Percentiles rank a stretch among this genome's conserved stretches.
Evolutionary conservation across 2,113 vertebrate species (phyloP).

Genomic region (Syngnathoides biaculeatus): DNA sequence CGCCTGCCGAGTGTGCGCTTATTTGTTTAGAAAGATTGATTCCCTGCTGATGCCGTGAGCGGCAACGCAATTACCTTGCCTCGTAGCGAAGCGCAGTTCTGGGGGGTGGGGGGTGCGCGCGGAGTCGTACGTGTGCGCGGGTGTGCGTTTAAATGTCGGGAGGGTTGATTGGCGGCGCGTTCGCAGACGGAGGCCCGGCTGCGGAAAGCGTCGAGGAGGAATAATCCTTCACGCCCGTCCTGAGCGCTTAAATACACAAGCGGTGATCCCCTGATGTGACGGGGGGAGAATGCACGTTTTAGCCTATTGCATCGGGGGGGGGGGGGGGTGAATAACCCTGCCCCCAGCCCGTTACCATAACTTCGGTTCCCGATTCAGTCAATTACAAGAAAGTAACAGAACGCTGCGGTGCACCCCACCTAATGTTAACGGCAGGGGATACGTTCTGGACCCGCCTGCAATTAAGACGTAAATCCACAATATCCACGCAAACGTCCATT

Average conservation of each 20-base stretch:
- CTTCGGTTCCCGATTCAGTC: background rate
- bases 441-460: no score
- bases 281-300: background rate
- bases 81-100: conserved; percentile 40
- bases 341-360: background rate
- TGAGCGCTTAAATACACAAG: conserved; percentile 57
- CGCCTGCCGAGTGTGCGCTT: conserved; percentile 43
- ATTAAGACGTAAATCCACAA: no score
- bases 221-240: conserved; percentile 66
- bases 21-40: conserved; percentile 73
- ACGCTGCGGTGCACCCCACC: background rate
- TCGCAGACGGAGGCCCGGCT: conserved; percentile 58
- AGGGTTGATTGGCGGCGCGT: conserved; percentile 55
- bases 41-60: conserved; percentile 69
- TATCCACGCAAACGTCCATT: no score
- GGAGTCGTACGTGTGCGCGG: conserved; percentile 25
- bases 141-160: conserved; percentile 31
- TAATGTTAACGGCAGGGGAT: background rate
- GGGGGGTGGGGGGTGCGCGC: conserved; percentile 21
- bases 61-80: conserved; percentile 66
- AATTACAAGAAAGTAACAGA: background rate
- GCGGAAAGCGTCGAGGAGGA: conserved; percentile 59
- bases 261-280: background rate
- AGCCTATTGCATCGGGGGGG: background rate
- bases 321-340: background rate